phyloP scores from a whole-genome alignment of 2,888 invertebrate genomes.

The Anticlea derivata region DNA sequence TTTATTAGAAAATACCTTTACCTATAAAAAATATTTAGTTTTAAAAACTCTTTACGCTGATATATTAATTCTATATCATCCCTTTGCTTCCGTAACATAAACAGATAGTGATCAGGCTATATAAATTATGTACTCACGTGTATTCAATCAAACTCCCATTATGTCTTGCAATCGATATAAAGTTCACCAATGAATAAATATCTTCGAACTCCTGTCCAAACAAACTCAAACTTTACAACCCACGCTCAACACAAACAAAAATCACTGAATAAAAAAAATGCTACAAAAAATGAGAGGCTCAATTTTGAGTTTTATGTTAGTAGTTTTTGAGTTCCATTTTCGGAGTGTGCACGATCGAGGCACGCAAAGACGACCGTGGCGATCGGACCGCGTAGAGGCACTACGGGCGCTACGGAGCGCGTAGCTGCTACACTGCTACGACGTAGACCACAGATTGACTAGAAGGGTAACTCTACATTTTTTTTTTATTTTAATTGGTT shows the following conservation, averaged over 20 bases:
- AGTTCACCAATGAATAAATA: constrained; percentile 10
- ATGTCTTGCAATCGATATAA: constrained; percentile 10
- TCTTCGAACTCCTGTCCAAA: neutral
- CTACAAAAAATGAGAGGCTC: neutral
- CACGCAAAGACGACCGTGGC: constrained; percentile 56
- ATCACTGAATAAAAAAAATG: neutral
- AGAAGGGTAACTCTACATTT: neutral
- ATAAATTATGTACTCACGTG: constrained; percentile 6
- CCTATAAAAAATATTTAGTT: too few relatives aligned
- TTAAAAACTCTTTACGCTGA: too few relatives aligned
- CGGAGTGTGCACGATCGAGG: constrained; percentile 30
- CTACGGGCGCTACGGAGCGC: constrained; percentile 45
- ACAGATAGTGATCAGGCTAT: too few relatives aligned
- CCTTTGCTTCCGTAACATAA: too few relatives aligned
- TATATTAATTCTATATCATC: too few relatives aligned
- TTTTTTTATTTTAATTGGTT: too few relatives aligned
- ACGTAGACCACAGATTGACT: constrained; percentile 6
- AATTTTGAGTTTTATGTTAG: constrained; percentile 15
- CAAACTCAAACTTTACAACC: constrained; percentile 6
- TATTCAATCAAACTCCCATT: constrained; percentile 3
- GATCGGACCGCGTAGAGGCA: constrained; percentile 50
- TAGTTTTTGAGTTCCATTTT: constrained; percentile 31
- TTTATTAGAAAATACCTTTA: too few relatives aligned
- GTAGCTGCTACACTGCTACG: constrained; percentile 37
- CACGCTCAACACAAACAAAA: constrained; percentile 3